Evolutionary conservation across 2,888 invertebrate genomes (phyloP).

Genomic region (Peribatodes rhomboidaria): DNA sequence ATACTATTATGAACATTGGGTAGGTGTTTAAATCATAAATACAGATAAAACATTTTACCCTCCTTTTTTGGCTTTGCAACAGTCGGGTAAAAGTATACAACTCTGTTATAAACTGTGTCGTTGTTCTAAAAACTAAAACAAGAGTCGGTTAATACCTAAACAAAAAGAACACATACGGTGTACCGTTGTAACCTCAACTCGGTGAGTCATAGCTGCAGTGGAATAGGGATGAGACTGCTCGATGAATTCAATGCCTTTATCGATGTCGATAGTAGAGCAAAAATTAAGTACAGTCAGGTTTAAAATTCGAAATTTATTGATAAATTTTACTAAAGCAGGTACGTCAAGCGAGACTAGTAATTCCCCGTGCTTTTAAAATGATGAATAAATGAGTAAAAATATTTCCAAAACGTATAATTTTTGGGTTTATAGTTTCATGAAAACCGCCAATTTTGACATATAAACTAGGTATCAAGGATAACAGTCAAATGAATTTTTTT

Average conservation of each 20-base stretch:
- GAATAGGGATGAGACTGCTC: slow-evolving; percentile 31
- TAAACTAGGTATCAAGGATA: too few relatives aligned
- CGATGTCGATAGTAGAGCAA: background rate
- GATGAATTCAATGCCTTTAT: slow-evolving; percentile 15
- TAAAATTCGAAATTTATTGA: background rate
- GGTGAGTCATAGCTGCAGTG: slow-evolving; percentile 36
- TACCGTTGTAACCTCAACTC: slow-evolving; percentile 34
- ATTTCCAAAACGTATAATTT: too few relatives aligned
- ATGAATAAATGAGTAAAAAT: too few relatives aligned
- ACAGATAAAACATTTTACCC: too few relatives aligned
- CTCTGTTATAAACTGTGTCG: background rate
- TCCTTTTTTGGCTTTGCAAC: too few relatives aligned
- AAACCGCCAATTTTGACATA: too few relatives aligned
- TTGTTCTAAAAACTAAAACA: slow-evolving; percentile 11
- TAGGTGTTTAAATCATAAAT: too few relatives aligned
- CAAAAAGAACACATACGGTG: slow-evolving; percentile 39
- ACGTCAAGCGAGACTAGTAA: too few relatives aligned
- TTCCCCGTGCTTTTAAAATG: too few relatives aligned
- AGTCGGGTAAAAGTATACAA: background rate
- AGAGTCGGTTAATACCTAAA: slow-evolving; percentile 26
- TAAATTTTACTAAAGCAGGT: background rate
- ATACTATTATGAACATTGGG: too few relatives aligned
- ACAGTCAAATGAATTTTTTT: too few relatives aligned
- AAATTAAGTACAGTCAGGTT: background rate
- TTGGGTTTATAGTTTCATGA: too few relatives aligned